Evolutionary conservation across 2,113 vertebrate species (phyloP).

Genomic region (Poecile atricapillus): DNA sequence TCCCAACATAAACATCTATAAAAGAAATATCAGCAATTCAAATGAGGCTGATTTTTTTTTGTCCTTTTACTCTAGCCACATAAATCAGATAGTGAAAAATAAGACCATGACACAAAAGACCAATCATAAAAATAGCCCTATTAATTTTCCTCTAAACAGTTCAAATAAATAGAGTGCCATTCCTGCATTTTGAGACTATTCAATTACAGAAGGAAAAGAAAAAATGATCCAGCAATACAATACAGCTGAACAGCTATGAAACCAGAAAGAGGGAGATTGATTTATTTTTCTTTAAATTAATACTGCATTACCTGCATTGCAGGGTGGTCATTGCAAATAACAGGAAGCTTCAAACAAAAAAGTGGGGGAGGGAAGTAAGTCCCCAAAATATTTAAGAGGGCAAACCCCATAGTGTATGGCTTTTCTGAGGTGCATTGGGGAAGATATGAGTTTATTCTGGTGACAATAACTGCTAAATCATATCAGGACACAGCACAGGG

Average conservation of each 20-base stretch:
- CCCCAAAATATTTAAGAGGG: neutral
- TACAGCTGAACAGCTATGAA: neutral
- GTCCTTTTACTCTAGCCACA: neutral
- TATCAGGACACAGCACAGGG: neutral
- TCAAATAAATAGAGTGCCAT: constrained; percentile 25
- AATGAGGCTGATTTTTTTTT: neutral
- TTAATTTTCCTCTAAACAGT: constrained; percentile 43
- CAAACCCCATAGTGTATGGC: neutral
- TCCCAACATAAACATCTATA: neutral
- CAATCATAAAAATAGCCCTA: constrained; percentile 18
- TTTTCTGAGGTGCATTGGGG: neutral
- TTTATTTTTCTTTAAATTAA: neutral
- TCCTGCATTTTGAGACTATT: constrained; percentile 31
- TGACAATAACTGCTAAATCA: neutral
- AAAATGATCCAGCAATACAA: neutral
- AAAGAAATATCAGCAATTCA: constrained; percentile 18
- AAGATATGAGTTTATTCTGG: neutral
- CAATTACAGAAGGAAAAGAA: neutral
- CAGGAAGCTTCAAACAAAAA: neutral
- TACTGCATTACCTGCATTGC: neutral
- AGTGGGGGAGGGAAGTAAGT: neutral
- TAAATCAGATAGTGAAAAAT: constrained; percentile 38
- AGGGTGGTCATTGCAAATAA: neutral
- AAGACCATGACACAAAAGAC: neutral
- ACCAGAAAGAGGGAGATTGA: neutral